Evolutionary conservation across 2,113 vertebrate species (phyloP), one percentile per base, ranked within the genome.

Genomic region (Datnioides undecimradiatus): DNA sequence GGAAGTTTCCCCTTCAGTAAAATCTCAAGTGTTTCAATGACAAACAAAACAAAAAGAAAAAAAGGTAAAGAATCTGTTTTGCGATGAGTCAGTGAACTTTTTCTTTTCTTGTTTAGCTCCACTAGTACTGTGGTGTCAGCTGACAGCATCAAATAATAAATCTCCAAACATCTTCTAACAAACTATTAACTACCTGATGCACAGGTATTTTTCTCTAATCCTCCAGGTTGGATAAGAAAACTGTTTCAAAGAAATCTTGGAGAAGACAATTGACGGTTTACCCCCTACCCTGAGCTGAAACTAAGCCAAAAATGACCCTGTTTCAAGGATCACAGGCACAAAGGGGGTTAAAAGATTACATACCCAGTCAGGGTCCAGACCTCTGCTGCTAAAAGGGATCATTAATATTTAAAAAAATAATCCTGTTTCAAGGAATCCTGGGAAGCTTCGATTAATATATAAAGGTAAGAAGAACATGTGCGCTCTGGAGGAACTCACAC

Each of bases 391-490:
- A 62, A 80, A 76, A 52, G 25, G 29, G 33, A 51, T 83, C 62
- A 79, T 82, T 51, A 80, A 86, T 80, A 73, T 79, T 80, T 81
- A 10, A 52, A 62, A 62, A 51, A 70, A 76, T 8, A 79, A 55
- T 82, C 41, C 43, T 55, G 21, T 40, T 84, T 76, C 2, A 67
- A 6, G 16, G 43, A 79, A 57, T 70, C 23, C 29, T 60, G 17
- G 13, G 23, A 77, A 76, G 36, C 69, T 31, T 17, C 6, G 8
- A 40, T 33, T 76, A 60, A 82, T 65, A 36, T 72, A 23, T 13
- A 38, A 73, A 73, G 43, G 55, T 36, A 48, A 80, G 38, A 54
- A 1, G 33, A 55, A 29, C 58, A 41, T 70, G 34, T 59, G 31
- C 27, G 9, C 78, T 43, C 43, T 34, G 41, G 25, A 54, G 54